Evolutionary conservation across 2,113 vertebrate genomes (phyloP), one percentile per base, ranked within the genome.

Genomic region (Rhinopomastus cyanomelas): DNA sequence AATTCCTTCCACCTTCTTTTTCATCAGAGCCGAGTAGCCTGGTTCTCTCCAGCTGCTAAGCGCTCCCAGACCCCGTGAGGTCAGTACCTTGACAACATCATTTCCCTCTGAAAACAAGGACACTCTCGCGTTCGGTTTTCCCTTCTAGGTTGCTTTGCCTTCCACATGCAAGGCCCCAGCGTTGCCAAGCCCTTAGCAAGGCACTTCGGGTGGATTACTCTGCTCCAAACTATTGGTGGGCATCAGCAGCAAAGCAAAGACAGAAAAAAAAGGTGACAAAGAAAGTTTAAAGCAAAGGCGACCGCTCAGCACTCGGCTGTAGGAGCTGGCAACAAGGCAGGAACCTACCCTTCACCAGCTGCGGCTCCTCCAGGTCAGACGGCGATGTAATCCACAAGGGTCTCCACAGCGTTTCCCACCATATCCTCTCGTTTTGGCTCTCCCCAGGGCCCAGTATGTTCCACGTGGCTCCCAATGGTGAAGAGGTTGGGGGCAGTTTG

Each of bases 301-400:
- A 18, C 1, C 0, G 0, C 8, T 61, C n/a, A 12, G 10, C 32
- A 36, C 81, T 77, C 66, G 49, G 69, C 37, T 59, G 16, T 22
- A 30, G 0, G 10, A 77, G 42, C 36, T 3, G 12, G 32, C 34
- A 78, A 30, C 8, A 12, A 14, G 26, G 15, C 9, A 66, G 21
- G 86, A 48, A 16, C 64, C 26, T 94, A 96, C 96, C 96, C 95
- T 62, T 57, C 53, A 48, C 32, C 46, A 87, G 81, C 55, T 76
- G 62, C 56, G 72, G 72, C 39, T 61, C 36, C 18, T 30, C 15
- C 34, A 20, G 18, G 44, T 87, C 61, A 30, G 21, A 27, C 3
- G 12, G 32, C 0, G 0, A n/a, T 81, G 65, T 88, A 96, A 93
- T 96, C 95, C 95, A 93, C 91, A 75, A 6, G 15, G 57, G 55